Conservation (phyloP, 2,113 vertebrate genomes). For the Formicarius rufipectus region DNA sequence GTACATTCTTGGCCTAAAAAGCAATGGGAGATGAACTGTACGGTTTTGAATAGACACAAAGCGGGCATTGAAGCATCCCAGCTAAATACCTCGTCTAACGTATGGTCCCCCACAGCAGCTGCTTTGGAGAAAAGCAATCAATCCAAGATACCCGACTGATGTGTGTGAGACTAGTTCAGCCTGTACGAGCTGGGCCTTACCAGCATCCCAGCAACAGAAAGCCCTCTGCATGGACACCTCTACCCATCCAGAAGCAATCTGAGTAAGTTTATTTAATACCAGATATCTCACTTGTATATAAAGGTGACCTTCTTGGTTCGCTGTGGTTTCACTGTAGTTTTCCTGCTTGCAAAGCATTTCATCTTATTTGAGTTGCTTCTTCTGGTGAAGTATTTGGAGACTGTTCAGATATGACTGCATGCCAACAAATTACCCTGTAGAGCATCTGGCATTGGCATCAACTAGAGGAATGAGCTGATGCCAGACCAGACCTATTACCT, state of each 20-base stretch:
- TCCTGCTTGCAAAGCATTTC: not conserved
- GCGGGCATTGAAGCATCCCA: not conserved
- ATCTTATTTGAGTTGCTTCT: not conserved
- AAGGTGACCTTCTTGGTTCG: not conserved
- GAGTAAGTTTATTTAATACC: not conserved
- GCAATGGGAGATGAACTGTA: not conserved
- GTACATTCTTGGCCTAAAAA: constrained; percentile 6
- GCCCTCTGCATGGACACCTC: not conserved
- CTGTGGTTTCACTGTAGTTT: not conserved
- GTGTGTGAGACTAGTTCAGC: not conserved
- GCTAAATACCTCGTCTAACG: not conserved
- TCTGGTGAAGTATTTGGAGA: not conserved
- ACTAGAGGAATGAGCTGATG: not conserved
- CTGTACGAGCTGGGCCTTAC: accelerated
- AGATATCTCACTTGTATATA: not conserved
- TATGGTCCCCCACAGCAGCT: not conserved
- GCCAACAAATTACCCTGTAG: not conserved
- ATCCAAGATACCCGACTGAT: not conserved
- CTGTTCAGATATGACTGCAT: not conserved
- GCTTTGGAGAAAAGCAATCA: not conserved
- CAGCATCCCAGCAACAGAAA: not conserved
- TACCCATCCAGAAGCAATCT: not conserved
- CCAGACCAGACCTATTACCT: constrained; percentile 14
- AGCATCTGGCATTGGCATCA: not conserved
- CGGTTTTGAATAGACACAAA: constrained; percentile 1